Conservation (phyloP, 2,113 vertebrate species). For the Gobiocypris rarus region DNA sequence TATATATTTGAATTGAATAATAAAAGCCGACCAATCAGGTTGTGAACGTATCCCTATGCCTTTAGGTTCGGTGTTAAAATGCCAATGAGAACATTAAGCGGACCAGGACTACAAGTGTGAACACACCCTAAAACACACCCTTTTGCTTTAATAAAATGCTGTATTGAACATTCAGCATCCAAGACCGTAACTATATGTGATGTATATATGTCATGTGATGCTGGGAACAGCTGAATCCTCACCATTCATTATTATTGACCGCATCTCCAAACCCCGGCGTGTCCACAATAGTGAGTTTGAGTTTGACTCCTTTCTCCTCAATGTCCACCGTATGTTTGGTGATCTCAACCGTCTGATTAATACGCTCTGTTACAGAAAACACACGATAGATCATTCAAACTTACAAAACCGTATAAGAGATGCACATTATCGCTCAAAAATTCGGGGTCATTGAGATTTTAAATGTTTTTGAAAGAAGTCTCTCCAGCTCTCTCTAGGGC, state of each 20-base stretch:
- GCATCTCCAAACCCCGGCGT: constrained; percentile 97
- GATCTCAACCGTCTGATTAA: constrained; percentile 96
- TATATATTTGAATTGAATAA: too few relatives aligned
- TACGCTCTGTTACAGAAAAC: constrained; percentile 82
- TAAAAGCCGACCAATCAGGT: too few relatives aligned
- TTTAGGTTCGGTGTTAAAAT: too few relatives aligned
- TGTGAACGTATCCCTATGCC: too few relatives aligned
- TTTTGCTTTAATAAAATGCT: not conserved
- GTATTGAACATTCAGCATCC: not conserved
- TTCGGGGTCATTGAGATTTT: not conserved
- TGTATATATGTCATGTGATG: not conserved
- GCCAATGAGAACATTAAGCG: too few relatives aligned
- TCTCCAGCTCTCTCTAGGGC: not conserved
- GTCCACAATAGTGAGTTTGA: constrained; percentile 98
- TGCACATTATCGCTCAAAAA: not conserved
- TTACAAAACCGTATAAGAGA: not conserved
- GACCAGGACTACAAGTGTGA: too few relatives aligned
- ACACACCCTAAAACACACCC: not conserved
- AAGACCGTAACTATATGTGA: not conserved
- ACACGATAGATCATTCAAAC: not conserved
- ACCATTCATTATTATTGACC: constrained; percentile 98
- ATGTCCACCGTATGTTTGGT: constrained; percentile 98
- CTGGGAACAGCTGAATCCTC: constrained; percentile 59
- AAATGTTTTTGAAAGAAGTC: too few relatives aligned
- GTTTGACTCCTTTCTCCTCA: constrained; percentile 97